These are phyloP conservation scores for Apodemia mormo DNA, from an alignment of 2,888 invertebrate genomes.

Conservation along the genomic window DNA sequence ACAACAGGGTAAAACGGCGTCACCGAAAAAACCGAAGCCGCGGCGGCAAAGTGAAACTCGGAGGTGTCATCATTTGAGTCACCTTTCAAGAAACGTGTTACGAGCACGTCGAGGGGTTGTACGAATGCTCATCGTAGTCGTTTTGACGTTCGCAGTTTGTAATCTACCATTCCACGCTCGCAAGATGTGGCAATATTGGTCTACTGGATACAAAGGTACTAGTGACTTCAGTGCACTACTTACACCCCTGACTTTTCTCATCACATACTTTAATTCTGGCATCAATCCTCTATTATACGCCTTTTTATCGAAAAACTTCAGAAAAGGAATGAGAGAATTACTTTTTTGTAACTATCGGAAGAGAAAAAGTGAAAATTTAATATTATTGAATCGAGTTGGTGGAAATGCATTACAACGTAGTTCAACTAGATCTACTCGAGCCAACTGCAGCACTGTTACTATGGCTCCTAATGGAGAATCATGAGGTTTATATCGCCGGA, in stretches of 20 bases:
- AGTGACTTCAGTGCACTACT: slow-evolving; percentile 89
- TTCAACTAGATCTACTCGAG: slow-evolving; percentile 77
- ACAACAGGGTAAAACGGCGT: slow-evolving; percentile 47
- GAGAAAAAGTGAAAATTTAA: slow-evolving; percentile 67
- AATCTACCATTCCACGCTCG: slow-evolving; percentile 94
- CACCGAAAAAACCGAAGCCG: slow-evolving; percentile 55
- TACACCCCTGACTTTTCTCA: slow-evolving; percentile 92
- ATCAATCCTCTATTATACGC: slow-evolving; percentile 95
- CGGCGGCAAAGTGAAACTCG: slow-evolving; percentile 66
- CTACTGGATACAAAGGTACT: slow-evolving; percentile 85
- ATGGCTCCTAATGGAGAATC: slow-evolving; percentile 75
- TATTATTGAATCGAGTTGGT: slow-evolving; percentile 69
- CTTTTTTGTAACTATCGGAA: slow-evolving; percentile 82
- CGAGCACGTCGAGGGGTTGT: slow-evolving; percentile 92
- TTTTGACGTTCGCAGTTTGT: slow-evolving; percentile 93
- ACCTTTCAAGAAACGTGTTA: slow-evolving; percentile 88
- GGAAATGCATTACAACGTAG: slow-evolving; percentile 67
- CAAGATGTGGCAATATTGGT: slow-evolving; percentile 94
- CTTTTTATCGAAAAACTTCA: slow-evolving; percentile 90
- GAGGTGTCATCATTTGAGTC: slow-evolving; percentile 84
- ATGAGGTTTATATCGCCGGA: slow-evolving; percentile 71
- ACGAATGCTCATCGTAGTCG: slow-evolving; percentile 93
- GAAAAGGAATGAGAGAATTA: slow-evolving; percentile 92
- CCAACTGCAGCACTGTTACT: slow-evolving; percentile 80
- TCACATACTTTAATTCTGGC: slow-evolving; percentile 94